A percentile compares a stretch with the other conserved stretches of the same genome.
phyloP scores from a whole-genome alignment of 2,113 vertebrate species.

The Amazona vittata region DNA sequence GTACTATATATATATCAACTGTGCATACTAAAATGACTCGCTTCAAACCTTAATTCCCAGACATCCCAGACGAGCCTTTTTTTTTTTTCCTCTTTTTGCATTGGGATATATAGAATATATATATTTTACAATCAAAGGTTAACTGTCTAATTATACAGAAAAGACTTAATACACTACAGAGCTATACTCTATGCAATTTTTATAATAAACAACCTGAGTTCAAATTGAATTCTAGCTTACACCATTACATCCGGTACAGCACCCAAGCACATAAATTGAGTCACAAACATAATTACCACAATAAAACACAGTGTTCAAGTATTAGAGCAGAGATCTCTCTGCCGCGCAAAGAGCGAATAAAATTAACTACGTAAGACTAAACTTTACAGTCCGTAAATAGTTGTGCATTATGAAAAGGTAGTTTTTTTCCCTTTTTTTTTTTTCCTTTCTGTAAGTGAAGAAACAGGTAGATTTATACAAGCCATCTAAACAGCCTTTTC shows the following conservation, averaged over 20 bases:
- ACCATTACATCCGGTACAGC: slow-evolving; percentile 80
- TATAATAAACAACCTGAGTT: slow-evolving; percentile 87
- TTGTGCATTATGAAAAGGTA: slow-evolving; percentile 95
- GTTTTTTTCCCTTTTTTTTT: slow-evolving; percentile 72
- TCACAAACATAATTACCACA: slow-evolving; percentile 89
- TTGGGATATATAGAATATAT: slow-evolving; percentile 62
- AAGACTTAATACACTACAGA: slow-evolving; percentile 77
- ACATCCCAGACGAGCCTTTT: slow-evolving; percentile 27
- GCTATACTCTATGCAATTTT: slow-evolving; percentile 79
- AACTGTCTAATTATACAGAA: slow-evolving; percentile 78
- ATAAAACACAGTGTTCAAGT: slow-evolving; percentile 86
- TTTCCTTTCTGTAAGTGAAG: slow-evolving; percentile 64
- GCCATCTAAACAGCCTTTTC: slow-evolving; percentile 68
- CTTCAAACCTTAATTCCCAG: slow-evolving; percentile 62
- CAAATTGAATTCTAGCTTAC: slow-evolving; percentile 84
- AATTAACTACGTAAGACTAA: slow-evolving; percentile 82
- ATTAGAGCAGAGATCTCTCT: slow-evolving; percentile 77
- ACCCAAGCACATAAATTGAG: slow-evolving; percentile 87
- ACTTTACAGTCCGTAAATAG: slow-evolving; percentile 80
- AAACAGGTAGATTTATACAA: slow-evolving; percentile 85
- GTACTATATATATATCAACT: slow-evolving; percentile 55
- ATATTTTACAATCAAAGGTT: slow-evolving; percentile 76
- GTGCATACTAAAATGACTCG: slow-evolving; percentile 67
- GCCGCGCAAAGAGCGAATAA: slow-evolving; percentile 82
- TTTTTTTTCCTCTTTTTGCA: neutral